Evolutionary conservation across 2,888 invertebrate species (phyloP).

Genomic region (Tryphoninae sp.): DNA sequence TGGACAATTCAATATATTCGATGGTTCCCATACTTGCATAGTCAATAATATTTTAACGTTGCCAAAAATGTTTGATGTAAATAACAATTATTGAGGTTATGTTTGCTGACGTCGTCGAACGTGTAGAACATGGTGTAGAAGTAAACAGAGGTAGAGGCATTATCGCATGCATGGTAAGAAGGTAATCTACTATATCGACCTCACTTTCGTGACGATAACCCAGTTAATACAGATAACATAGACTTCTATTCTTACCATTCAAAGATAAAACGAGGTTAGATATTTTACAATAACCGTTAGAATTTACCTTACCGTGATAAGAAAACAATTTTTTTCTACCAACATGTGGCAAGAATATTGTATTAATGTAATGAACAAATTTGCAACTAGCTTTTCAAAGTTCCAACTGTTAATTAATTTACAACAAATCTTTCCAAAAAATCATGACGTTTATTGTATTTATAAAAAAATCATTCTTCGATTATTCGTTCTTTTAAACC

Average conservation of each 20-base stretch:
- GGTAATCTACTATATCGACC: too few species aligned
- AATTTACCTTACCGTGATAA: too few species aligned
- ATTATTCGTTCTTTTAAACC: not conserved
- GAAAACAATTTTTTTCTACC: not conserved
- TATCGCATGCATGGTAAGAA: too few species aligned
- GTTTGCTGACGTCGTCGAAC: not conserved
- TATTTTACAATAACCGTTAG: too few species aligned
- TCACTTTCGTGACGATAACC: too few species aligned
- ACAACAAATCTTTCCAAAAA: not conserved
- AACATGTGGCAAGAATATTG: not conserved
- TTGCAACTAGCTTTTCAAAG: too few species aligned
- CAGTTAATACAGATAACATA: too few species aligned
- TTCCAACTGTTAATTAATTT: not conserved
- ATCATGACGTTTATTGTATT: not conserved
- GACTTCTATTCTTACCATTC: too few species aligned
- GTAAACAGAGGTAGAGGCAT: too few species aligned
- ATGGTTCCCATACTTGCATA: conserved; percentile 74
- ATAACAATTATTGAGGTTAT: conserved; percentile 47
- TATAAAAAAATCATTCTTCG: not conserved
- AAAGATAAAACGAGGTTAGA: too few species aligned
- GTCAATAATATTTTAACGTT: conserved; percentile 34
- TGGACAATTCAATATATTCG: conserved; percentile 68
- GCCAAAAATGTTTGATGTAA: not conserved
- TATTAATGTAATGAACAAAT: not conserved
- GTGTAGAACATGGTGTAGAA: too few species aligned